These are phyloP conservation scores for Scleropages formosus DNA, from an alignment of 2,797 vertebrate genomes.

Conservation along the genomic window DNA sequence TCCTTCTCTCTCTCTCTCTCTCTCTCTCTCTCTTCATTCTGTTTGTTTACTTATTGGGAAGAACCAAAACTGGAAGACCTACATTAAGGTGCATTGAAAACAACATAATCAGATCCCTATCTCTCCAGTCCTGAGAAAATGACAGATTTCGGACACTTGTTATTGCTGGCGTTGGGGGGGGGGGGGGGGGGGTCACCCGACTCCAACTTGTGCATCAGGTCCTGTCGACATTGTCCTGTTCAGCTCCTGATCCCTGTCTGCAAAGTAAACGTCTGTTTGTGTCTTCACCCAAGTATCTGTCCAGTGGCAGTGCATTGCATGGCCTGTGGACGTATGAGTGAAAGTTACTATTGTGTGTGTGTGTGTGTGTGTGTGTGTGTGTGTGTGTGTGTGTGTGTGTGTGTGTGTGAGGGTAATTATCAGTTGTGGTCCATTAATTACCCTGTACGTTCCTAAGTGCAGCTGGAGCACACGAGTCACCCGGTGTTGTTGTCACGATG, in stretches of 20 bases:
- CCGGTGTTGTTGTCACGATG: background rate
- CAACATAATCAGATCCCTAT: too few species aligned
- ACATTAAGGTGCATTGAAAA: too few species aligned
- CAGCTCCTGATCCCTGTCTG: background rate
- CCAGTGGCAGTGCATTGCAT: background rate
- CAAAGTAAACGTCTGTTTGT: background rate
- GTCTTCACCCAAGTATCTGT: background rate
- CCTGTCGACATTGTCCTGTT: background rate
- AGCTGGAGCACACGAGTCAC: background rate
- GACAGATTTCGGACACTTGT: too few species aligned
- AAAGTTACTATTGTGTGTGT: background rate
- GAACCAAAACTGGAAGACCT: background rate
- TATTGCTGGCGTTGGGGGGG: too few species aligned
- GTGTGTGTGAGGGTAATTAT: constrained; percentile 15
- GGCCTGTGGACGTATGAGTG: background rate
- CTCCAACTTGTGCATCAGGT: background rate
- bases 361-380: constrained; percentile 18
- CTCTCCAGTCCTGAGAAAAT: too few species aligned
- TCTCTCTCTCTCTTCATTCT: constrained; percentile 26
- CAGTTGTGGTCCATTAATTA: background rate
- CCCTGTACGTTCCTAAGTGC: background rate
- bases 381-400: background rate
- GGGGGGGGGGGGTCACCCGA: background rate
- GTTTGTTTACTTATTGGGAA: background rate
- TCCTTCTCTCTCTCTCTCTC: constrained; percentile 30